These are phyloP conservation scores for Cydia splendana DNA, from an alignment of 1,140 invertebrate genomes.

Conservation along the genomic window DNA sequence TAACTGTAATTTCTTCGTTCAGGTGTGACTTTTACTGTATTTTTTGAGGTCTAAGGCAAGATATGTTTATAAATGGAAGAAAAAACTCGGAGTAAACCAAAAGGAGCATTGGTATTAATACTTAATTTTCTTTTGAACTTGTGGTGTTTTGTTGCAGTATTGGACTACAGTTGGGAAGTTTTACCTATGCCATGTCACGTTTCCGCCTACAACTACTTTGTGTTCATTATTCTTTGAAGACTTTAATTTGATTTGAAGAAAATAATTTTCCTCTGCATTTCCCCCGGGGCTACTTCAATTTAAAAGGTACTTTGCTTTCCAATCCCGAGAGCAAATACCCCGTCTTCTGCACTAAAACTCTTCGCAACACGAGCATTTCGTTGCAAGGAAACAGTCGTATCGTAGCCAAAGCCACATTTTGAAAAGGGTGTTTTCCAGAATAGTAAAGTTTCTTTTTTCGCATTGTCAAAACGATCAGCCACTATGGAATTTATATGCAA, in stretches of 20 bases:
- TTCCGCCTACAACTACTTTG: not conserved
- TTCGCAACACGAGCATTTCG: not conserved
- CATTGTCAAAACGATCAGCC: too few relatives aligned
- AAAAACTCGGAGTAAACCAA: too few relatives aligned
- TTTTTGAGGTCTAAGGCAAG: too few relatives aligned
- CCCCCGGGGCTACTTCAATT: not conserved
- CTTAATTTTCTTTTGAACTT: too few relatives aligned
- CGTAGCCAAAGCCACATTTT: not conserved
- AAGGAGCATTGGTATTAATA: too few relatives aligned
- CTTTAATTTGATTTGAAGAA: not conserved
- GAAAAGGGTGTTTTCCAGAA: not conserved
- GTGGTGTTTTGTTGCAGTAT: too few relatives aligned
- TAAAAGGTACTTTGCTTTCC: conserved; percentile 5
- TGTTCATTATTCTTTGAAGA: not conserved
- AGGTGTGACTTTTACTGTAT: too few relatives aligned
- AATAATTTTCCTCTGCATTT: conserved; percentile 11
- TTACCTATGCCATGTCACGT: not conserved
- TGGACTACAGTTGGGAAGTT: too few relatives aligned
- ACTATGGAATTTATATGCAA: too few relatives aligned
- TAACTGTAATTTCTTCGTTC: too few relatives aligned
- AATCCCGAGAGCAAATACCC: conserved; percentile 1
- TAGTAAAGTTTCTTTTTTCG: too few relatives aligned
- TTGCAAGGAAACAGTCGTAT: not conserved
- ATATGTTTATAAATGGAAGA: too few relatives aligned
- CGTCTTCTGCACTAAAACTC: conserved; percentile 4